These are phyloP conservation scores for Chironomus tentans DNA, from an alignment of 2,888 invertebrate genomes.

Conservation along the genomic window DNA sequence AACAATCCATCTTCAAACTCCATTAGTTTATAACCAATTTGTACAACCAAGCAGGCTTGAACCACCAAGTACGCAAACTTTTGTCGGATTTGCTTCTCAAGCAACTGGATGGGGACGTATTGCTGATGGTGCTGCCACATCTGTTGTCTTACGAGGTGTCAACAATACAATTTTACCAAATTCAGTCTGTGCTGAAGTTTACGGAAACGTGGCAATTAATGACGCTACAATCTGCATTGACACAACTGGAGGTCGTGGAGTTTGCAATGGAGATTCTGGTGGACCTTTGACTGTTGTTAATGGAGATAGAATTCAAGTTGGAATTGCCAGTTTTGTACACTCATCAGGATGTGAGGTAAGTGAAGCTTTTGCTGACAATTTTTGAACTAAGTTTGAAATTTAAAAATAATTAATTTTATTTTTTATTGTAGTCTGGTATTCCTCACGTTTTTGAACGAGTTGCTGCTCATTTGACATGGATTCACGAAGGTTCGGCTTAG, in stretches of 20 bases:
- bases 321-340: slow-evolving; percentile 38
- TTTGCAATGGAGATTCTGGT: slow-evolving; percentile 37
- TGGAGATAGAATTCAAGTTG: slow-evolving; percentile 32
- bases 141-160: slow-evolving; percentile 33
- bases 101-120: slow-evolving; percentile 33
- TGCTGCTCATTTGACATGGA: slow-evolving; percentile 38
- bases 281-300: slow-evolving; percentile 33
- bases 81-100: slow-evolving; percentile 35
- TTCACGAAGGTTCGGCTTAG: slow-evolving; percentile 28
- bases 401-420: no score
- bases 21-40: slow-evolving; percentile 30
- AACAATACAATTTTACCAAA: slow-evolving; percentile 36
- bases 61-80: slow-evolving; percentile 36
- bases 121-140: slow-evolving; percentile 30
- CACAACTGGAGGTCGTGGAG: slow-evolving; percentile 32
- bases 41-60: slow-evolving; percentile 33
- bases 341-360: slow-evolving; percentile 37
- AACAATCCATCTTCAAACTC: slow-evolving; percentile 30
- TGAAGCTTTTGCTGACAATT: no score
- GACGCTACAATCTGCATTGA: slow-evolving; percentile 36
- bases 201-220: slow-evolving; percentile 31
- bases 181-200: slow-evolving; percentile 33
- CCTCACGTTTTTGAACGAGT: slow-evolving; percentile 41
- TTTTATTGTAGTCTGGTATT: slow-evolving; percentile 9
- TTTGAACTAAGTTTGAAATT: no score